Percentiles rank a stretch among this genome's conserved stretches.
phyloP scores from a whole-genome alignment of 2,113 vertebrate genomes.

The Regulus satrapa region DNA sequence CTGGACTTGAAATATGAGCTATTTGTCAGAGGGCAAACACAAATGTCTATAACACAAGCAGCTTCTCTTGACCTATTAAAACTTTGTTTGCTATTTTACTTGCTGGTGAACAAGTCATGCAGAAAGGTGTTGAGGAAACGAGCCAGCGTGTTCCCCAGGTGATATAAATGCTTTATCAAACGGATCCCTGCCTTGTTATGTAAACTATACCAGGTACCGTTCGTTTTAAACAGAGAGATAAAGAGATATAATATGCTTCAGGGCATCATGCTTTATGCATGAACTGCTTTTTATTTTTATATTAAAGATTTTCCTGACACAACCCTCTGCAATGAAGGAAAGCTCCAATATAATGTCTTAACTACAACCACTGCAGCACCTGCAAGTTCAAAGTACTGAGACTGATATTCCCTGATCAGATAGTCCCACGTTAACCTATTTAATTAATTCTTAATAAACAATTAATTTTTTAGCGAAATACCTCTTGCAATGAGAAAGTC shows the following conservation, averaged over 20 bases:
- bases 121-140: conserved; percentile 78
- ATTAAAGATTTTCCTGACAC: conserved; percentile 74
- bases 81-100: conserved; percentile 78
- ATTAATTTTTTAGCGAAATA: conserved; percentile 69
- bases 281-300: conserved; percentile 79
- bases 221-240: conserved; percentile 81
- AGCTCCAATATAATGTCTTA: conserved; percentile 62
- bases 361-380: conserved; percentile 39
- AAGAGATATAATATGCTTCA: conserved; percentile 82
- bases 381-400: conserved; percentile 63
- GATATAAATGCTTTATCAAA: conserved; percentile 80
- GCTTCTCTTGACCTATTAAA: conserved; percentile 75
- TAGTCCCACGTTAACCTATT: conserved; percentile 61
- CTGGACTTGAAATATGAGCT: conserved; percentile 13
- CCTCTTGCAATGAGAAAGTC: conserved; percentile 53
- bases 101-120: conserved; percentile 71
- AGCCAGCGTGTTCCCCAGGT: conserved; percentile 74
- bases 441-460: conserved; percentile 70
- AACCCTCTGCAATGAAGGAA: conserved; percentile 49
- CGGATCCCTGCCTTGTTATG: conserved; percentile 82
- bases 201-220: conserved; percentile 76
- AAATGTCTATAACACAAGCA: conserved; percentile 29
- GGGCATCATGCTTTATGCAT: conserved; percentile 83
- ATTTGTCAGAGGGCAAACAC: conserved; percentile 34
- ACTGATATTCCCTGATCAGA: conserved; percentile 59